Evolutionary conservation across 2,888 invertebrate species (phyloP), one percentile per base, ranked within the genome.

Genomic region (Protula sp.): DNA sequence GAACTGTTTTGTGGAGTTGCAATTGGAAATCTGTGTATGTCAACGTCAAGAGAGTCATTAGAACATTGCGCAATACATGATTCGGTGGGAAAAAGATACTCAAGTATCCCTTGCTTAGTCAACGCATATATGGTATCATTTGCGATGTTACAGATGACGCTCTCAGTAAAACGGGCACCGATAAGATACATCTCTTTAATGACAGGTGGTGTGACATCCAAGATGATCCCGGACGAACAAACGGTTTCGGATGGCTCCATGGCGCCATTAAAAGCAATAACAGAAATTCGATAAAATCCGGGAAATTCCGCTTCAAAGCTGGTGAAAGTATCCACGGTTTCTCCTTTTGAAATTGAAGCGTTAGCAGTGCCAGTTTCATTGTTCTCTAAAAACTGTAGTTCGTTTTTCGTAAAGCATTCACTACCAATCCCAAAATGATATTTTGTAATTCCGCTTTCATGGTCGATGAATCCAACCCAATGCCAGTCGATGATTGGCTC

Each of bases 391-490:
- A 19, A 50, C 24, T 50, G 50, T 26, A 50, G 9, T 26, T 50
- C 50, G 5, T 50, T 26, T 50, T 50, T 50, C 4, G 14, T 50
- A 26, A 50, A 50, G 24, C 50, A 50, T 5, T 22, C 5, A 19
- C 24, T 26, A 50, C 50, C 24, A 19, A 50, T 24, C 5, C 5
- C 50, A 19, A n/a, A 50, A 24, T 50, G 50, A 50, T 50, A 50
- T 22, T 50, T 50, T 5, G 19, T 19, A 24, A 50, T 50, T 50
- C 50, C 50, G 24, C 50, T 50, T 50, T 50, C 50, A 50, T 50
- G 50, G 24, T 50, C 50, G 24, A 50, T 50, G 50, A 50, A 50
- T 5, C 50, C 50, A 22, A 5, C 19, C 50, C 50, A 50, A 22
- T 50, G 50, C 14, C 9, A 50, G 24, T 50, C 22, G 5, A 50